Base-by-base conservation (phyloP, 2,888 invertebrate genomes). In the Myopa tessellatipennis region DNA sequence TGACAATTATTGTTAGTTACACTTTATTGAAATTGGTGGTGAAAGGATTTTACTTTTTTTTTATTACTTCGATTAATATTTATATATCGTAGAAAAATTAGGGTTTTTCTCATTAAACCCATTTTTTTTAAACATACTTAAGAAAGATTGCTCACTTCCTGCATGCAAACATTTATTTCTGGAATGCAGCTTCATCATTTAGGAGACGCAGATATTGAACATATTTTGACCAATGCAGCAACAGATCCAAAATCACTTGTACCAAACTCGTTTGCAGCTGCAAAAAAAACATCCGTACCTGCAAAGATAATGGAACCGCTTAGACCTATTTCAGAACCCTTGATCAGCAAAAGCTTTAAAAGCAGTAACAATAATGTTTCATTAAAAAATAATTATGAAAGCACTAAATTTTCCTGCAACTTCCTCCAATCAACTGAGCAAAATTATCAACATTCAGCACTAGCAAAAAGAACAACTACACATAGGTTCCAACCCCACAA, bases 401-500 rank as follows among this genome's bases (percentile, higher is more conserved):
- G n/a, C 71, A 74, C 34, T n/a, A 50, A 65, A 63, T 18, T 7
- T 52, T n/a, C n/a, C 79, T 50, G 67, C 78, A 79, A 63, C 36
- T 50, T 52, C 14, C n/a, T n/a, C 7, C 26, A 55, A 8, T 67
- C 16, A 60, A 61, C 60, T 18, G 38, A 36, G n/a, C 72, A 68
- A 55, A 76, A 78, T 80, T 1, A 79, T 61, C 63, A 71, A 52
- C 75, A 67, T 76, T n/a, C 14, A 55, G n/a, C 16, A n/a, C 5
- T 55, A 79, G 60, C 79, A 81, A 65, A 73, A 34, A 80, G 74
- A 74, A 50, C 78, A 76, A 58, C 80, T 68, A 74, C 77, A 77
- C 70, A 65, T 50, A 63, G 74, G 75, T 71, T 45, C 40, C 80
- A 78, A 79, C 82, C 81, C 81, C 77, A 60, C 71, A 69, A 79